Base-by-base conservation (phyloP, 2,797 vertebrate species). In the Cyprinella venusta region DNA sequence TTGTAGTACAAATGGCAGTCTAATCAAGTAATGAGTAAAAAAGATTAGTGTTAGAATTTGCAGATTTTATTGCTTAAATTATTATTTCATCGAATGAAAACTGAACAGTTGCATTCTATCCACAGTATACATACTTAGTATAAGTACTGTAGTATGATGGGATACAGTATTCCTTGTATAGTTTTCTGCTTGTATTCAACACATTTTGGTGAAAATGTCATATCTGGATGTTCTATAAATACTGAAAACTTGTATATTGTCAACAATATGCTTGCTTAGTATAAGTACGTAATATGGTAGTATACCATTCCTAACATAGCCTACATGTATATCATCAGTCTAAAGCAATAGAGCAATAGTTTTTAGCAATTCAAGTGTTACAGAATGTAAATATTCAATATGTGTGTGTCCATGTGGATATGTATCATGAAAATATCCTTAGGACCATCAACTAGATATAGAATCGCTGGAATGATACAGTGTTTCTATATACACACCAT, bases 401-500 rank as follows among this genome's bases (percentile, higher is more conserved):
- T 79, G 87, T 72, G 87, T 74, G 19, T 87, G 70, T 92, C 80
- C 91, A 76, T 84, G 83, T 83, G 88, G 86, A 89, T 87, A 88
- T 85, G 89, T 83, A 90, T 90, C 89, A 50, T 87, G 83, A 86
- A 76, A 61, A 64, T 50, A 19, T 81, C 80, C 88, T 86, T 91
- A 87, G 90, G 85, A 87, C 88, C 72, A 88, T 74, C 16, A 82
- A 85, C 68, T 87, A 88, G 76, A 76, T 83, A 33, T 61, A 61
- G 33, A 36, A 36, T 79, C 26, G 38, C 48, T 80, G 70, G 64
- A 88, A 87, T 89, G 70, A 86, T 88, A 61, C 85, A 89, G 56
- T 88, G 33, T 79, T 86, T 86, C 81, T 86, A 87, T 90, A 86
- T 86, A 83, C 56, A 90, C 83, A 84, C 56, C 88, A 80, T 86